Evolutionary conservation across 2,113 vertebrate species (phyloP).

Genomic region (Oncorhynchus masou): DNA sequence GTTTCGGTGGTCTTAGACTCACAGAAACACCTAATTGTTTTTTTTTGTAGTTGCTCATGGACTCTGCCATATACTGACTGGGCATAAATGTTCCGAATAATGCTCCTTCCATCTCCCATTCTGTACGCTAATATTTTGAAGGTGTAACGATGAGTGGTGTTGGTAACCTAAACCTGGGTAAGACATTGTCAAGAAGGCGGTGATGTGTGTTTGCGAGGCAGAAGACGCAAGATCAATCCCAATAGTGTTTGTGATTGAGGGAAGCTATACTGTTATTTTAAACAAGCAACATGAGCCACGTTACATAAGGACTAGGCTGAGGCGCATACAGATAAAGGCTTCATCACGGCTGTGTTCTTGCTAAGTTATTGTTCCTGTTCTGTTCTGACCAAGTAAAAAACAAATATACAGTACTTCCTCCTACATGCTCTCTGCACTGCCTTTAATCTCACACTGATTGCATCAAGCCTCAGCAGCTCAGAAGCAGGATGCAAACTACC

Average conservation of each 20-base stretch:
- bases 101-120: not conserved
- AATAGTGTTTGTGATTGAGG: no score
- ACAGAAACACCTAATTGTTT: not conserved
- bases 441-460: conserved; percentile 9
- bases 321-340: not conserved
- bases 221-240: no score
- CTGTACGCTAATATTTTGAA: no score
- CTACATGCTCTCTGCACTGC: not conserved
- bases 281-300: no score
- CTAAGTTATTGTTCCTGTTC: no score
- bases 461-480: not conserved
- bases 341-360: no score
- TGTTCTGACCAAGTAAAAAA: no score
- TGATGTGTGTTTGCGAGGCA: not conserved
- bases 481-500: not conserved
- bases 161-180: not conserved
- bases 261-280: no score
- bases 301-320: not conserved
- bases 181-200: no score
- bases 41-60: not conserved
- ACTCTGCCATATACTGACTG: not conserved
- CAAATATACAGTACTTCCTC: no score
- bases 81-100: not conserved
- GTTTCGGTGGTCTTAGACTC: not conserved
- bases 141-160: not conserved